Base-by-base conservation (phyloP, 2,797 vertebrate genomes). In the Silurus aristotelis region DNA sequence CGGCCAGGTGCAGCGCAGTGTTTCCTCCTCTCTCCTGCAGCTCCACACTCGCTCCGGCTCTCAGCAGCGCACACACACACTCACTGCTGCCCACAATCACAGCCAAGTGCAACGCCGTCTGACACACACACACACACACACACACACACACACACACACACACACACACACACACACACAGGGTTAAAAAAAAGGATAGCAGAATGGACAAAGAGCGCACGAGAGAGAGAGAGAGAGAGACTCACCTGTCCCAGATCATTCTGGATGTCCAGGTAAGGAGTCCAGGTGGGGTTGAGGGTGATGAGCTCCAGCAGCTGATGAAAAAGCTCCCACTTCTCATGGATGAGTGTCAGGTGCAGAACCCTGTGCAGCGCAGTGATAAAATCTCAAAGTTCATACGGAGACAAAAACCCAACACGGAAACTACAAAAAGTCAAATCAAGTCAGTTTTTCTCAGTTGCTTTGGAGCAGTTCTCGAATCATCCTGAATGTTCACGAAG, bases 21-120 rank as follows among this genome's bases (percentile, higher is more conserved):
- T 95, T 93, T n/a, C 95, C 95, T 0, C 92, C 91, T 8, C 92
- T 89, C 84, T 96, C 95, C 1, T 92, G 91, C 61, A 94, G 68
- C 0, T 90, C 85, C 2, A 92, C 67, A 9, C 91, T 87, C 0
- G 94, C 93, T 0, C 95, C 95, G 0, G 92, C 95, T 0, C 68
- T 86, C 3, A 93, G 90, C 56, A 96, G 82, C 8, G 92, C 94
- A 82, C 88, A 67, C 64, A 95, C 92, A 0, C 92, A 86, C 43
- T 92, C 91, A 0, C 92, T 87, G 38, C 91, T 92, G 48, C 92
- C 93, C 1, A 95, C 91, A 48, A 96, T 94, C 85, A 94, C 94
- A 0, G 95, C 95, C 31, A 96, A 88, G 89, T 96, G 95, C 67
- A 96, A 87, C 1, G 95, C 94, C 0, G 95, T 95, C 95, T 96